Percentiles rank a stretch among this genome's conserved stretches.
Evolutionary conservation across 2,113 vertebrate genomes (phyloP).

Genomic region (Tragelaphus imberbis): DNA sequence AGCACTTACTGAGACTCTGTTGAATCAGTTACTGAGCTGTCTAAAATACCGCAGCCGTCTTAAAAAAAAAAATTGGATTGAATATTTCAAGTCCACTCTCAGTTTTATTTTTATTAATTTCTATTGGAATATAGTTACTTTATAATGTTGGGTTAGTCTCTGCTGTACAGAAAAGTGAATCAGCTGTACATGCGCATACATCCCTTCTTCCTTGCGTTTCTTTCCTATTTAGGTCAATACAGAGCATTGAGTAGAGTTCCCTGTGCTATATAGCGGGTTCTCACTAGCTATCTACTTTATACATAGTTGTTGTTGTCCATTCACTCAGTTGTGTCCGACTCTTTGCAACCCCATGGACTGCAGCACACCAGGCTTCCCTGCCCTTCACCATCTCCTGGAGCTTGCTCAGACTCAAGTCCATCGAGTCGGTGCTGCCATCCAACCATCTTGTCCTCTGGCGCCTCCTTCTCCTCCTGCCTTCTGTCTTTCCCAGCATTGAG

Average conservation of each 20-base stretch:
- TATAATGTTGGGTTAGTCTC: background rate
- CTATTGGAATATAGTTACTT: background rate
- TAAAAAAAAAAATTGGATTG: background rate
- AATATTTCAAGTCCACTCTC: background rate
- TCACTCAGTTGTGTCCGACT: background rate
- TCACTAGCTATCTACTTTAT: background rate
- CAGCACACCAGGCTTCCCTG: background rate
- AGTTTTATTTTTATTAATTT: background rate
- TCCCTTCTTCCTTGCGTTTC: rapidly evolving
- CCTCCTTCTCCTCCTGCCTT: background rate
- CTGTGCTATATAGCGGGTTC: rapidly evolving
- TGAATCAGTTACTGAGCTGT: background rate
- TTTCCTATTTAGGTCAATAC: background rate
- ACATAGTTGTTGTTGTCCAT: background rate
- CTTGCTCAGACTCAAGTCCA: background rate
- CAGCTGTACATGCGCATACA: rapidly evolving
- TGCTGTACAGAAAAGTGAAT: background rate
- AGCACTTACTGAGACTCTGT: background rate
- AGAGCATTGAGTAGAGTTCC: background rate
- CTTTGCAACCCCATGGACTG: background rate
- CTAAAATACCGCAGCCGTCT: background rate
- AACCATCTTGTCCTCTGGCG: background rate
- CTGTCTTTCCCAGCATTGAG: background rate
- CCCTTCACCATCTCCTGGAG: background rate
- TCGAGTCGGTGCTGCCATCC: background rate